A percentile compares a stretch with the other conserved stretches of the same genome.
Evolutionary conservation across 2,113 vertebrate genomes (phyloP).

Genomic region (Anolis carolinensis): DNA sequence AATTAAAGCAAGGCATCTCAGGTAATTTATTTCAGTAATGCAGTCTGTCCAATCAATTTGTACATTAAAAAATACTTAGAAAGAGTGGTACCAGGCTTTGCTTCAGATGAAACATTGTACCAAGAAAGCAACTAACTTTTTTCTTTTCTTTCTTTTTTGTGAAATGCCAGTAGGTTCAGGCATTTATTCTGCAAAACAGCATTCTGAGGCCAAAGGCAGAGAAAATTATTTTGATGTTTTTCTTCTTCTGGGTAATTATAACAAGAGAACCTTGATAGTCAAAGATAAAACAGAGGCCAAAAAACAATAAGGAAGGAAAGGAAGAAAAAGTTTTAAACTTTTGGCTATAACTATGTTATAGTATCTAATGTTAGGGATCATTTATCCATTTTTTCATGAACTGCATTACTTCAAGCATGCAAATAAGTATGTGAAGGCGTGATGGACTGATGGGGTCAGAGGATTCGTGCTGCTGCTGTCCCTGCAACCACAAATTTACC

Average conservation of each 20-base stretch:
- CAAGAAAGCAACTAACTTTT: not conserved
- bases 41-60: conserved; percentile 28
- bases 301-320: not conserved
- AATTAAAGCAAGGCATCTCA: conserved; percentile 18
- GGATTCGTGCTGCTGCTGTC: not conserved
- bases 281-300: not conserved
- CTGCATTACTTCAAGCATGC: not conserved
- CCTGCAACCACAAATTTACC: not conserved
- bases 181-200: not conserved
- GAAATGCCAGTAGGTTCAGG: not conserved
- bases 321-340: not conserved
- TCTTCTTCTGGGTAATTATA: not conserved
- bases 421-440: not conserved
- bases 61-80: conserved; percentile 6
- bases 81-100: not conserved
- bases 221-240: not conserved
- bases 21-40: conserved; percentile 16
- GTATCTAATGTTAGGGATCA: not conserved
- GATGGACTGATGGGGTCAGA: not conserved
- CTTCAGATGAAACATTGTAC: not conserved
- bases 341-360: not conserved
- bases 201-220: not conserved
- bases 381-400: not conserved
- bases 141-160: not conserved
- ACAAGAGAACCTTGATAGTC: not conserved